phyloP scores from a whole-genome alignment of 2,113 vertebrate species.

The Chlorodrepanis virens region DNA sequence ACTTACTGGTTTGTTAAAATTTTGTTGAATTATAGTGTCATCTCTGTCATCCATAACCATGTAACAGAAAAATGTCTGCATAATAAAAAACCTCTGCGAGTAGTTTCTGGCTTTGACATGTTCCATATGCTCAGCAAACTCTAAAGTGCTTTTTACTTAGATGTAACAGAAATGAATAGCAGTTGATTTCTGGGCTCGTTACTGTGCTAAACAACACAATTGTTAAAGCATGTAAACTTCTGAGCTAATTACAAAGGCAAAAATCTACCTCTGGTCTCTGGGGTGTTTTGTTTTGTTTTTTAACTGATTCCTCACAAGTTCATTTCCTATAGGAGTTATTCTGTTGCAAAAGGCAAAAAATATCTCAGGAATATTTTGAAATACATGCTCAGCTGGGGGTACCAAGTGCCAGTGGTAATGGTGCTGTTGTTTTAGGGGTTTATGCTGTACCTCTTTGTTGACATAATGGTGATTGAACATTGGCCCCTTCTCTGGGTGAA shows the following conservation, averaged over 20 bases:
- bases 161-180: neutral
- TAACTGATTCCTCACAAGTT: neutral
- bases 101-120: slow-evolving; percentile 5
- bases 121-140: neutral
- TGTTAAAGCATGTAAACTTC: neutral
- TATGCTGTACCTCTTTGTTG: neutral
- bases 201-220: neutral
- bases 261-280: neutral
- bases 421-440: neutral
- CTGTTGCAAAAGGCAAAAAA: neutral
- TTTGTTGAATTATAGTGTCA: neutral
- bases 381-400: neutral
- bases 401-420: neutral
- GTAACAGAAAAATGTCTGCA: neutral
- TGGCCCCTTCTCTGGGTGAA: neutral
- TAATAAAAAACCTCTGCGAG: neutral
- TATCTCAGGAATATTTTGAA: neutral
- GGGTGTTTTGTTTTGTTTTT: neutral
- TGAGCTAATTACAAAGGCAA: neutral
- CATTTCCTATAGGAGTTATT: neutral
- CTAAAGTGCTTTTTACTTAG: neutral
- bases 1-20: neutral
- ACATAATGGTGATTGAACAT: neutral
- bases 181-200: neutral
- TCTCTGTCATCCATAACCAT: neutral